These are phyloP conservation scores for Athalia cordata DNA, from an alignment of 2,888 invertebrate species.

Conservation along the genomic window DNA sequence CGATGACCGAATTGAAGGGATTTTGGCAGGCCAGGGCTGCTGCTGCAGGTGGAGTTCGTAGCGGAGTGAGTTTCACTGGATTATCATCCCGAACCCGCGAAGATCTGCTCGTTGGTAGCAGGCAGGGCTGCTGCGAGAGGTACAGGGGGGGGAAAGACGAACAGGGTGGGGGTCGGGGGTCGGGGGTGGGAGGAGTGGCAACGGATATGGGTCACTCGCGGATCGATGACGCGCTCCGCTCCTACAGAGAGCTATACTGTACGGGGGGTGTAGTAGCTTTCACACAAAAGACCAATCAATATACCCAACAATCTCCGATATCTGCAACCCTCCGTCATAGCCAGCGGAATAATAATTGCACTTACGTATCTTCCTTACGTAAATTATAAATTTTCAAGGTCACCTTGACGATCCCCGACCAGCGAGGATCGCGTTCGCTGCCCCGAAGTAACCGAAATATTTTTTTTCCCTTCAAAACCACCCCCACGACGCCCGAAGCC, in stretches of 20 bases:
- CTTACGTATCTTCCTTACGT: background rate
- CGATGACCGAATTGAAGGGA: constrained; percentile 73
- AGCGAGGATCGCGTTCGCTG: constrained; percentile 29
- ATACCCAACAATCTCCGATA: constrained; percentile 67
- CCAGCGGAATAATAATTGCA: constrained; percentile 5
- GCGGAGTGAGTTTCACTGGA: constrained; percentile 63
- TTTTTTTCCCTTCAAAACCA: constrained; percentile 18
- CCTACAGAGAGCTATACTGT: constrained; percentile 62
- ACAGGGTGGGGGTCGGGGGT: constrained; percentile 48
- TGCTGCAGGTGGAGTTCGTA: constrained; percentile 60
- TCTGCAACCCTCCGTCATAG: constrained; percentile 53
- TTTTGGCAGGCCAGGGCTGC: constrained; percentile 72
- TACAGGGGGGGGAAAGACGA: constrained; percentile 37
- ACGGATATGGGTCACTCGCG: constrained; percentile 72
- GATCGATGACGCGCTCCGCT: constrained; percentile 69
- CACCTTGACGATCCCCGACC: constrained; percentile 26
- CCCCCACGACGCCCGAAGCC: constrained; percentile 31
- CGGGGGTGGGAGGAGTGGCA: constrained; percentile 50
- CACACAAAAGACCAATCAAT: constrained; percentile 71
- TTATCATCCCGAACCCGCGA: constrained; percentile 65
- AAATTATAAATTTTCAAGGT: constrained; percentile 5
- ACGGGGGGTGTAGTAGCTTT: constrained; percentile 55
- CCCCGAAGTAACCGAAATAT: constrained; percentile 22
- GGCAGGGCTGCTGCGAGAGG: constrained; percentile 61
- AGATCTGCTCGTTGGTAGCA: constrained; percentile 65